These are phyloP conservation scores for Atherinosoma microstoma DNA, from an alignment of 2,797 vertebrate genomes.

Conservation along the genomic window DNA sequence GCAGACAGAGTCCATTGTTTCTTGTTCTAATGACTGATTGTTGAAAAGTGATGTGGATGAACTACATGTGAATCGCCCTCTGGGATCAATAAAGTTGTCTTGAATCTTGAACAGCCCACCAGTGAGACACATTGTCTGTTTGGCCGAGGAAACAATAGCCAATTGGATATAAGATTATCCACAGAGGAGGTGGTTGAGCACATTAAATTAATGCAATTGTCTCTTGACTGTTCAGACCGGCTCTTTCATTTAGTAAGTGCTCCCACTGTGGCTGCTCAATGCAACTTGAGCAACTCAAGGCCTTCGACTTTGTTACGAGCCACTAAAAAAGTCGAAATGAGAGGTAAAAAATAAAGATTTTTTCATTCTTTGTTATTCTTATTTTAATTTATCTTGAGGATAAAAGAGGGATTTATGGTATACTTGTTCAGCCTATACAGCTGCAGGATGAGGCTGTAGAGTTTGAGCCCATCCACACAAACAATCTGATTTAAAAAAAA, in stretches of 20 bases:
- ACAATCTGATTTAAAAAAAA: not conserved
- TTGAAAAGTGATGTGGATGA: no score
- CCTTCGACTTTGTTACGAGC: constrained; percentile 35
- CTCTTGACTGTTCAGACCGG: constrained; percentile 34
- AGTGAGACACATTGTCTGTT: constrained; percentile 28
- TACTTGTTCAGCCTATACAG: constrained; percentile 5
- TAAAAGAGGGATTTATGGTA: not conserved
- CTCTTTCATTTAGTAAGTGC: constrained; percentile 56
- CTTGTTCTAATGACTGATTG: no score
- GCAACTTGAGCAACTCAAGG: constrained; percentile 19
- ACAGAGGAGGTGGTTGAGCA: constrained; percentile 42
- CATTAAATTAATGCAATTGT: constrained; percentile 61
- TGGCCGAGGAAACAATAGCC: constrained; percentile 39
- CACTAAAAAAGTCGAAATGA: not conserved
- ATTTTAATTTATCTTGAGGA: no score
- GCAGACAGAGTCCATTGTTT: no score
- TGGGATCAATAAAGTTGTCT: no score
- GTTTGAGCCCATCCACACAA: not conserved
- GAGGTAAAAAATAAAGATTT: not conserved
- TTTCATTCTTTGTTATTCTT: not conserved
- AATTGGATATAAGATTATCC: constrained; percentile 51
- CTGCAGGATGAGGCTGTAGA: not conserved
- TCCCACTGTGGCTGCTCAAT: constrained; percentile 26
- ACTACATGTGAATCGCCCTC: no score
- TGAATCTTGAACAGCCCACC: not conserved